Conservation (phyloP, 2,888 invertebrate species). For the Tiphia femorata region DNA sequence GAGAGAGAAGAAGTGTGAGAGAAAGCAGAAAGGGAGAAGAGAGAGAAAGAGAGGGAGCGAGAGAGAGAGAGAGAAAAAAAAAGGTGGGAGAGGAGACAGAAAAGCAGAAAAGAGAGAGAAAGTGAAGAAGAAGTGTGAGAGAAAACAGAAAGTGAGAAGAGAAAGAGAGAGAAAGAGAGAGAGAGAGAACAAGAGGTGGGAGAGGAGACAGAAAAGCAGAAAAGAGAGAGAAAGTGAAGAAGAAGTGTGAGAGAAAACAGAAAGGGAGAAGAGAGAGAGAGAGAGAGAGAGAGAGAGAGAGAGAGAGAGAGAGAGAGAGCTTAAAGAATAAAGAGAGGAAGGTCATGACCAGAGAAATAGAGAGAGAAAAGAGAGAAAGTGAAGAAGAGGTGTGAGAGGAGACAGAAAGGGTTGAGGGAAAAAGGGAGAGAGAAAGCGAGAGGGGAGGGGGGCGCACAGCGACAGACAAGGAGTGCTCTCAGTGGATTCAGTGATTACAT, state of each 20-base stretch:
- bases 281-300: not conserved
- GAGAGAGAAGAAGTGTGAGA: too few relatives aligned
- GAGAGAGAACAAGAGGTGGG: not conserved
- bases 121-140: too few relatives aligned
- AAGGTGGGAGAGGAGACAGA: too few relatives aligned
- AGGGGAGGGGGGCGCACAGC: not conserved
- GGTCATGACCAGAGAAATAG: too few relatives aligned
- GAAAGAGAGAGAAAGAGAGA: not conserved
- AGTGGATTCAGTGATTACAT: not conserved
- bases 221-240: too few relatives aligned
- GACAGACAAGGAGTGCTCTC: not conserved
- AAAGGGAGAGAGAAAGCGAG: not conserved
- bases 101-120: too few relatives aligned
- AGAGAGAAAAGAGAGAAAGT: too few relatives aligned
- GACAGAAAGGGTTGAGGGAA: not conserved
- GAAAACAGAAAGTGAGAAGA: not conserved
- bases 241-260: too few relatives aligned
- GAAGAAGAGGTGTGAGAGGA: not conserved
- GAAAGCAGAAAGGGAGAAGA: too few relatives aligned
- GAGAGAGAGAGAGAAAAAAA: too few relatives aligned
- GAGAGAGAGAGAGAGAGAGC: not conserved
- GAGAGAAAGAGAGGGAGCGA: too few relatives aligned
- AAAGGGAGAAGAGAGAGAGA: not conserved
- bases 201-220: not conserved
- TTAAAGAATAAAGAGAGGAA: not conserved